Conservation (phyloP, 2,888 invertebrate genomes). For the Ctenicera cuprea region DNA sequence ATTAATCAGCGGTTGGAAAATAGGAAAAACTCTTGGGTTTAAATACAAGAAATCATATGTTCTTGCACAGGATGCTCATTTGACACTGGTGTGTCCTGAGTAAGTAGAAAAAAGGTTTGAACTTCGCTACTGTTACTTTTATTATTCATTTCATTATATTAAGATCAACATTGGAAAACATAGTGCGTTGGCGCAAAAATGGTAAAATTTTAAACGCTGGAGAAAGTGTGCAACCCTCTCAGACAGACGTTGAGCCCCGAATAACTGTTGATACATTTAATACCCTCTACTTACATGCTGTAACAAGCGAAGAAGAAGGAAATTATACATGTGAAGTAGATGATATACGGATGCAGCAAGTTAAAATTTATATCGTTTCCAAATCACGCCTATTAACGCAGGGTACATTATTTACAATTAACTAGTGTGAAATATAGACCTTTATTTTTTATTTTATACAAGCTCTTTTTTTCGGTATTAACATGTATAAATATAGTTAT, state of each 20-base stretch:
- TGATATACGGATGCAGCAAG: constrained; percentile 75
- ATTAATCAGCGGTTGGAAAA: constrained; percentile 70
- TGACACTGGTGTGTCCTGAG: constrained; percentile 76
- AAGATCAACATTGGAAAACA: constrained; percentile 72
- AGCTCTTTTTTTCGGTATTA: too few species aligned
- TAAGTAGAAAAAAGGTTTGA: constrained; percentile 62
- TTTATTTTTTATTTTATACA: too few species aligned
- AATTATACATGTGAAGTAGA: constrained; percentile 82
- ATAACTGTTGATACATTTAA: constrained; percentile 76
- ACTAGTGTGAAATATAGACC: too few species aligned
- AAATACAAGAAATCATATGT: constrained; percentile 74
- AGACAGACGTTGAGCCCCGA: constrained; percentile 71
- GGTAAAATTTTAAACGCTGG: constrained; percentile 72
- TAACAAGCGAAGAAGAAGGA: constrained; percentile 80
- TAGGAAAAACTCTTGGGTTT: constrained; percentile 70
- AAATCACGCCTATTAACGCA: constrained; percentile 74
- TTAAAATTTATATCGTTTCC: constrained; percentile 73
- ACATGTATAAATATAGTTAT: too few species aligned
- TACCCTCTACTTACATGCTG: constrained; percentile 76
- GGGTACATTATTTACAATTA: constrained; percentile 66
- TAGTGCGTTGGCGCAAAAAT: constrained; percentile 76
- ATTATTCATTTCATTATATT: not conserved
- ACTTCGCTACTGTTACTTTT: too few species aligned
- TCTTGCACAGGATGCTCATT: constrained; percentile 74
- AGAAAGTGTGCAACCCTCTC: constrained; percentile 60